These are phyloP conservation scores for Austrolebias charrua DNA, from an alignment of 2,797 vertebrate genomes.

Conservation along the genomic window DNA sequence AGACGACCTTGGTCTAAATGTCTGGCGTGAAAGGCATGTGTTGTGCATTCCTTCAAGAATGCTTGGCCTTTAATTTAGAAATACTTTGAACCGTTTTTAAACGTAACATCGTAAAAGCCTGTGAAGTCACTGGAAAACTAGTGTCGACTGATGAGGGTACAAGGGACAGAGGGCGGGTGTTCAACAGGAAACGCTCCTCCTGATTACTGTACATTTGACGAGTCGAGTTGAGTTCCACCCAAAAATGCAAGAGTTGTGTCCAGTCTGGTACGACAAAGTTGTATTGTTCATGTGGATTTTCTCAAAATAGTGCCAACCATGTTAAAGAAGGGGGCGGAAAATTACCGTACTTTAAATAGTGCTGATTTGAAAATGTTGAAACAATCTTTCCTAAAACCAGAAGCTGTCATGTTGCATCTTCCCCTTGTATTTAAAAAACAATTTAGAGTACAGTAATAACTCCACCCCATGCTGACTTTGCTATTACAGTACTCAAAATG, in stretches of 20 bases:
- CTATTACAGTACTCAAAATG: slow-evolving; percentile 16
- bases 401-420: background rate
- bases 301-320: background rate
- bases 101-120: slow-evolving; percentile 22
- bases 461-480: background rate
- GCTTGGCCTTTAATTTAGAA: slow-evolving; percentile 5
- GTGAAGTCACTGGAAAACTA: slow-evolving; percentile 27
- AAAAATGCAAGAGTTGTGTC: slow-evolving; percentile 15
- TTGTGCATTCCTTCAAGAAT: too few relatives aligned
- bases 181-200: slow-evolving; percentile 62
- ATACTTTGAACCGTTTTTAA: slow-evolving; percentile 14
- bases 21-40: too few relatives aligned
- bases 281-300: slow-evolving; percentile 2
- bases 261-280: background rate
- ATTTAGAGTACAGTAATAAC: background rate
- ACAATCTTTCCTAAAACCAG: background rate
- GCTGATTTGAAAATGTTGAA: background rate
- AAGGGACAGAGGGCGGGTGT: slow-evolving; percentile 56
- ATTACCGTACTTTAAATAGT: background rate
- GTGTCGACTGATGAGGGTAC: slow-evolving; percentile 54
- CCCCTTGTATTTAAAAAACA: background rate
- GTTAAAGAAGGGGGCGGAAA: background rate
- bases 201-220: slow-evolving; percentile 42
- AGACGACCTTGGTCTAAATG: too few relatives aligned
- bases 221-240: slow-evolving; percentile 21